Conservation (phyloP, 2,113 vertebrate genomes). For the Arvicanthis niloticus region DNA sequence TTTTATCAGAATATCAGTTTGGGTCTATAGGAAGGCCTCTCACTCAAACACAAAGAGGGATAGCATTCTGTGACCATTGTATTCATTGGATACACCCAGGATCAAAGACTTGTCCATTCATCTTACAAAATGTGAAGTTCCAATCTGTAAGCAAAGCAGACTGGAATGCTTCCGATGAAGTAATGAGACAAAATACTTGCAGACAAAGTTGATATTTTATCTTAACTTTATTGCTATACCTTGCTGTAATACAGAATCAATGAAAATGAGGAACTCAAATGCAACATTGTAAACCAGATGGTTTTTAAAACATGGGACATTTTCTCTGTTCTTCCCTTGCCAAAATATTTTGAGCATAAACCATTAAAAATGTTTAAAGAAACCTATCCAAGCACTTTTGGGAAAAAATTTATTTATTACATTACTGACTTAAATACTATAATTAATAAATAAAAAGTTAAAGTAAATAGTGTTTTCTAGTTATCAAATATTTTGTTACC, state of each 20-base stretch:
- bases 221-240: not conserved
- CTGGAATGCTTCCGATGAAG: not conserved
- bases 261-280: not conserved
- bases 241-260: not conserved
- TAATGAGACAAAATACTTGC: not conserved
- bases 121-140: not conserved
- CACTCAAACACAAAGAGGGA: not conserved
- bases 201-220: not conserved
- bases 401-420: not conserved
- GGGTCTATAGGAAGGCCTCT: not conserved
- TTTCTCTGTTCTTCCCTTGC: not conserved
- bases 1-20: not conserved
- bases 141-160: not conserved
- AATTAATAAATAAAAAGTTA: constrained; percentile 2
- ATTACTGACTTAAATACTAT: not conserved
- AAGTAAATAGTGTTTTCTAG: not conserved
- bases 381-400: not conserved
- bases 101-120: not conserved
- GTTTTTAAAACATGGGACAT: not conserved
- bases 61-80: not conserved
- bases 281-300: not conserved
- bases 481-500: not conserved
- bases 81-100: not conserved
- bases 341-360: not conserved
- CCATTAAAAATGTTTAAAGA: not conserved